Evolutionary conservation across 2,797 vertebrate genomes (phyloP), one percentile per base, ranked within the genome.

Genomic region (Arrhamphus sclerolepis): DNA sequence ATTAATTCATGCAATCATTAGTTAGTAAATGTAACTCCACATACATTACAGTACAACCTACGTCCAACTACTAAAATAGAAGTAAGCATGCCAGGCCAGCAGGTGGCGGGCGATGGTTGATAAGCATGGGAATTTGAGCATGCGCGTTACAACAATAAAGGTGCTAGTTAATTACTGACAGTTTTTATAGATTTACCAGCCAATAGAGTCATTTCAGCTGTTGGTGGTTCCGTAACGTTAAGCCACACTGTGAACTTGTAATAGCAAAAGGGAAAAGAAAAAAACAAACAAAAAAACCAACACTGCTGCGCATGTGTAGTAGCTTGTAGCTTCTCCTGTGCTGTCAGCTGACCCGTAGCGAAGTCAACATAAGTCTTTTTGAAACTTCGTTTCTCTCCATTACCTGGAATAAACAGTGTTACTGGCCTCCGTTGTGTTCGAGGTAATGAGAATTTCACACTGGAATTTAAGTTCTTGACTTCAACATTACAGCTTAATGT

Each of bases 361-460:
- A 14, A 44, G 41, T 43, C 17, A 13, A 29, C 18, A 5, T 10
- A 5, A 9, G 11, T 1, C 14, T 29, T 26, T 24, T 20, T 43
- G 4, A 44, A 61, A 7, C 16, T 19, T 16, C 11, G n/a, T 10
- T 28, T 17, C 4, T 39, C 13, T 6, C 3, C 16, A 17, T 7
- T 14, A 19, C 6, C 16, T 11, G 1, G 44, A 43, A 24, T 43
- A 47, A 44, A 31, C 10, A 5, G 28, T 10, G 5, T 5, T 2
- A 0, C 3, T 5, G 42, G 47, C 7, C 1, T 6, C 13, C 18
- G 24, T 21, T 29, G 47, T 18, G 31, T 39, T 16, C 39, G 5
- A 75, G 62, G 57, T 77, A 57, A 65, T 41, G n/a, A 38, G 0
- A 21, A 10, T 0, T 31, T 31, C 3, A 5, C 28, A 24, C 2